Percentiles rank a stretch among this genome's conserved stretches.
Evolutionary conservation across 2,797 vertebrate genomes (phyloP).

Genomic region (Pseudocheirus occidentalis): DNA sequence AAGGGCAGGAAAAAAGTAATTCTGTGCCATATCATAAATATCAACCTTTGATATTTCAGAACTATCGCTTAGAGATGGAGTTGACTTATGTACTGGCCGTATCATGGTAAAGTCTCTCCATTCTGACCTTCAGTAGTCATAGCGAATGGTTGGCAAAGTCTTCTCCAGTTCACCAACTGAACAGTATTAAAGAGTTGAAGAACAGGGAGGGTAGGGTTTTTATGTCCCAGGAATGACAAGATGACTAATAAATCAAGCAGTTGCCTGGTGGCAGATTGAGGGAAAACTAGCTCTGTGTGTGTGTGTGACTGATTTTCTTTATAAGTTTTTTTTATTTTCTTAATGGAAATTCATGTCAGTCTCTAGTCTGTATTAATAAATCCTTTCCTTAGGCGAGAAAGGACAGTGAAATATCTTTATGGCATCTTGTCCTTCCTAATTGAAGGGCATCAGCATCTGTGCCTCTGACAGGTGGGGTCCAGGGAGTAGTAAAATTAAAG

Average conservation of each 20-base stretch:
- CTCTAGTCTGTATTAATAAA: not conserved
- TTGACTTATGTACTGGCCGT: not conserved
- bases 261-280: not conserved
- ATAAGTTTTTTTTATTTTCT: not conserved
- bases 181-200: not conserved
- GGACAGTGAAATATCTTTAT: not conserved
- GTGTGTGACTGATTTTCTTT: not conserved
- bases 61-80: not conserved
- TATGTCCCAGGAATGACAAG: not conserved
- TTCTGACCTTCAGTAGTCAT: not conserved
- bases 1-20: not conserved
- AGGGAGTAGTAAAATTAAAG: not conserved
- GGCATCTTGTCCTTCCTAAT: not conserved
- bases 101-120: not conserved
- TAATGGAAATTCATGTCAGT: not conserved
- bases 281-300: not conserved
- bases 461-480: not conserved
- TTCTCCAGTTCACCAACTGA: not conserved
- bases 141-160: not conserved
- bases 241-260: not conserved
- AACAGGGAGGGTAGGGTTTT: not conserved
- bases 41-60: not conserved
- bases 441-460: not conserved
- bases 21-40: not conserved
- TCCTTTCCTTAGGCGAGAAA: not conserved